Conservation (phyloP, 2,888 invertebrate genomes). For the Teinopalpus imperialis region DNA sequence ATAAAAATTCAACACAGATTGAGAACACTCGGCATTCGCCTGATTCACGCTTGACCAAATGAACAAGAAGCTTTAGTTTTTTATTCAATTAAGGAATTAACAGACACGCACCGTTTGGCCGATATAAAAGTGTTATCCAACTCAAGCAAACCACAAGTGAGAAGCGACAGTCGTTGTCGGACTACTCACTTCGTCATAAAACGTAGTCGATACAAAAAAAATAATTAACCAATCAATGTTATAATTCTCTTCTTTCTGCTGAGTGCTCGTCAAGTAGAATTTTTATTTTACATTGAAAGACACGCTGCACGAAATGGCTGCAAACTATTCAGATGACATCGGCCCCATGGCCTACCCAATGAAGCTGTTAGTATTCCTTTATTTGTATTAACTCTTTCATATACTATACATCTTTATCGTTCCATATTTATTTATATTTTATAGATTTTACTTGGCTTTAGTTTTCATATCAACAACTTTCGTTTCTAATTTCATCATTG, state of each 20-base stretch:
- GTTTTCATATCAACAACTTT: not conserved
- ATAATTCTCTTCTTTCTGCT: slow-evolving; percentile 29
- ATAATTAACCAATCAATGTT: slow-evolving; percentile 42
- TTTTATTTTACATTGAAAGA: slow-evolving; percentile 52
- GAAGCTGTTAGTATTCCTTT: slow-evolving; percentile 62
- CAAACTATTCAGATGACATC: slow-evolving; percentile 60
- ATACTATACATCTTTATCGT: no score
- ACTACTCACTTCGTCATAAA: slow-evolving; percentile 79
- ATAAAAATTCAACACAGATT: slow-evolving; percentile 51
- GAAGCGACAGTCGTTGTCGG: slow-evolving; percentile 76
- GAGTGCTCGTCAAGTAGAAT: slow-evolving; percentile 30
- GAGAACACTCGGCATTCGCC: slow-evolving; percentile 55
- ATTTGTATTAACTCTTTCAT: slow-evolving; percentile 10
- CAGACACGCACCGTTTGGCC: slow-evolving; percentile 68
- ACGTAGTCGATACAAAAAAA: slow-evolving; percentile 34
- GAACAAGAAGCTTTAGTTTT: slow-evolving; percentile 73
- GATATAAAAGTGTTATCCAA: slow-evolving; percentile 61
- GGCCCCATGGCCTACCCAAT: slow-evolving; percentile 70
- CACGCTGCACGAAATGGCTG: slow-evolving; percentile 63
- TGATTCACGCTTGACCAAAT: slow-evolving; percentile 72
- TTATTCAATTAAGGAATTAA: slow-evolving; percentile 82
- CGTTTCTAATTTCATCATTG: no score
- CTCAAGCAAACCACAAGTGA: slow-evolving; percentile 62
- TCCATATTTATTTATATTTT: no score
- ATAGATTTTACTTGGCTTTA: no score